A percentile compares a stretch with the other conserved stretches of the same genome.
These are phyloP conservation scores for Upupa epops DNA, from an alignment of 2,113 vertebrate species.

Conservation along the genomic window DNA sequence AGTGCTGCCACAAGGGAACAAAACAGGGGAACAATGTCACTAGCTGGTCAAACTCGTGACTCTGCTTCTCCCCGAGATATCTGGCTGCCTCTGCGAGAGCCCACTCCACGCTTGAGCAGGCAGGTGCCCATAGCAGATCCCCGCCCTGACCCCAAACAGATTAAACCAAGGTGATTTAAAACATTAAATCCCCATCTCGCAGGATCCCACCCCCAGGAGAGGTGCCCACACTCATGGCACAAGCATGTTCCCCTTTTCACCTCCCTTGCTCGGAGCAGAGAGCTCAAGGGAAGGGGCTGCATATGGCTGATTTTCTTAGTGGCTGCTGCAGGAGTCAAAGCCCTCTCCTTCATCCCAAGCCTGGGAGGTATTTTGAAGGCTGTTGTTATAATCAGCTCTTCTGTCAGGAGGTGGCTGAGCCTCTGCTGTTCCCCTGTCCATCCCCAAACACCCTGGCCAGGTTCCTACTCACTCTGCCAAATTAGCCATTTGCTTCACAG, in stretches of 20 bases:
- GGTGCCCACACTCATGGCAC: background rate
- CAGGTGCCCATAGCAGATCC: background rate
- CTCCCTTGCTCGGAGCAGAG: background rate
- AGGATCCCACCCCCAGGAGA: background rate
- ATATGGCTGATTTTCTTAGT: background rate
- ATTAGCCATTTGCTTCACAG: slow-evolving; percentile 90
- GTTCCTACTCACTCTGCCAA: slow-evolving; percentile 84
- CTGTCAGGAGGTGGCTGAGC: background rate
- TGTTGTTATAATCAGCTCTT: background rate
- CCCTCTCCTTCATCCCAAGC: background rate
- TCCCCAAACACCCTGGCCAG: rapidly evolving
- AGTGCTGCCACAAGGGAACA: slow-evolving; percentile 78
- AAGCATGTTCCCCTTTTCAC: background rate
- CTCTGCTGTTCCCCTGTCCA: background rate
- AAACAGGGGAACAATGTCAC: background rate
- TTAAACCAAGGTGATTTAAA: background rate
- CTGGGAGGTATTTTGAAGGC: background rate
- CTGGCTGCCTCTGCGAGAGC: background rate
- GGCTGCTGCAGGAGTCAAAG: background rate
- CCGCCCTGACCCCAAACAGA: background rate
- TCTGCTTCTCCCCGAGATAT: background rate
- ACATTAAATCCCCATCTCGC: background rate
- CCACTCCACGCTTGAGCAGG: background rate
- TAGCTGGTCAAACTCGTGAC: rapidly evolving
- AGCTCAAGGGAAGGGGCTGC: background rate